Conservation (phyloP, 1,140 invertebrate genomes). For the Campoletis sonorensis region DNA sequence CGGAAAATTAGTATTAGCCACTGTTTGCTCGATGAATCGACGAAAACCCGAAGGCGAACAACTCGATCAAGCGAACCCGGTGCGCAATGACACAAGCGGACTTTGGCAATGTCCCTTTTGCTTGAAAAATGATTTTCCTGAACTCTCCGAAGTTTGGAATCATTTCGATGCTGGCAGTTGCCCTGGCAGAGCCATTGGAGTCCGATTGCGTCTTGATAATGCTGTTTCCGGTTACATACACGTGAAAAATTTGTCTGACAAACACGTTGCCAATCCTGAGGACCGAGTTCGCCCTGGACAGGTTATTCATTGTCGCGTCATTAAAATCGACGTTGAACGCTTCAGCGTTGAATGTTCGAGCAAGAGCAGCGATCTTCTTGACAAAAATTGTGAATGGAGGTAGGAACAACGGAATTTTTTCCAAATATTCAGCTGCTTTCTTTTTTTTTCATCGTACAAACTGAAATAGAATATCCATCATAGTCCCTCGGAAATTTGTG, state of each 20-base stretch:
- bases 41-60: slow-evolving; percentile 95
- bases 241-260: slow-evolving; percentile 96
- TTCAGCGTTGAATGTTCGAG: slow-evolving; percentile 97
- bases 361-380: slow-evolving; percentile 93
- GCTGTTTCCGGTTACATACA: slow-evolving; percentile 96
- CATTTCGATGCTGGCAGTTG: slow-evolving; percentile 98
- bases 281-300: slow-evolving; percentile 92
- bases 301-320: slow-evolving; percentile 94
- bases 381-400: slow-evolving; percentile 94
- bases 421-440: no score
- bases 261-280: slow-evolving; percentile 93
- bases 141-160: slow-evolving; percentile 98
- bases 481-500: no score
- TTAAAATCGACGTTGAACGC: slow-evolving; percentile 96
- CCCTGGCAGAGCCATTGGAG: slow-evolving; percentile 95
- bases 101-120: slow-evolving; percentile 99
- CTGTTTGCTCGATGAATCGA: slow-evolving; percentile 86
- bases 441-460: no score
- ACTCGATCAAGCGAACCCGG: slow-evolving; percentile 95
- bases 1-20: slow-evolving; percentile 90
- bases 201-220: slow-evolving; percentile 94
- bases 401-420: slow-evolving; percentile 71
- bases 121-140: slow-evolving; percentile 95
- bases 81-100: slow-evolving; percentile 94
- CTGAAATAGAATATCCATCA: no score